Base-by-base conservation (phyloP, 2,113 vertebrate genomes). In the Myiozetetes cayanensis region DNA sequence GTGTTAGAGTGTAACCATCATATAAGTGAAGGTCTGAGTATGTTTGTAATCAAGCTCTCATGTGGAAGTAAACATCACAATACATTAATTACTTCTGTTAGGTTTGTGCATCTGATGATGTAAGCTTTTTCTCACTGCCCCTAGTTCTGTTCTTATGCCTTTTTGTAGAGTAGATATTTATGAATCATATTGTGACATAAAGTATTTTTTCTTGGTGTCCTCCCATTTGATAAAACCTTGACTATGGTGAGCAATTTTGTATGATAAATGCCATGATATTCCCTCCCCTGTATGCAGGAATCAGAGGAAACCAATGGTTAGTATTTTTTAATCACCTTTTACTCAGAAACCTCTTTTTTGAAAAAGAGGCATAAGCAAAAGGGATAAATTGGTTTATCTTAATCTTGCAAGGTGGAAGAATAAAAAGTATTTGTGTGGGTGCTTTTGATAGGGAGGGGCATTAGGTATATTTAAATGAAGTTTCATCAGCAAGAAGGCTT, bases 271-370 rank as follows among this genome's bases (percentile, higher is more conserved):
- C 21, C 8, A 5, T 85, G 12, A 11, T 25, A 68, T 73, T 87
- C 14, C 8, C 6, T 53, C 23, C 50, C 46, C 16, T 85, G 6
- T 61, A 8, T 62, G 24, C 37, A 73, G 49, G 11, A 89, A 72
- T 10, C 3, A 39, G 44, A 73, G 67, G 17, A 80, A 82, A 75
- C 13, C 1, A 75, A 31, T 81, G 12, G 13, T 22, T 15, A 46
- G 33, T 66, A 7, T n/a, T 93, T 93, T 89, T 85, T 79, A 85
- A 70, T 62, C 21, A 41, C 55, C 10, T 82, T 90, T 58, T 74
- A 62, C 58, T 87, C 61, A 72, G 73, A 90, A 92, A 31, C 21
- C 5, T 30, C 20, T 87, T 79, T 47, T 9, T 43, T 89, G 35
- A 67, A 41, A 71, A 78, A 79, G 12, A 23, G 9, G 6, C 52